Evolutionary conservation across 1,140 invertebrate genomes (phyloP).

Genomic region (Drosophila mojavensis): DNA sequence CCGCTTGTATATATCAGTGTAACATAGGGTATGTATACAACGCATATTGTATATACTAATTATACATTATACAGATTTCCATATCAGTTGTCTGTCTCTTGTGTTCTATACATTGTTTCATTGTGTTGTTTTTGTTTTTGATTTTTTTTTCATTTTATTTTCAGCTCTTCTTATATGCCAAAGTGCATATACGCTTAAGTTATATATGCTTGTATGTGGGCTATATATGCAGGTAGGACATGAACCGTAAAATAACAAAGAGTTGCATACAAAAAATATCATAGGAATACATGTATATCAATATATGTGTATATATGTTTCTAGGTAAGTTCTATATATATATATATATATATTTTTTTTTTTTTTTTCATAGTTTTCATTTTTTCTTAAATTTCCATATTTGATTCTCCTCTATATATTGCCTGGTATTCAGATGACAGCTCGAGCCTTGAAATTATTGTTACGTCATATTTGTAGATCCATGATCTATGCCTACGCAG

Average conservation of each 20-base stretch:
- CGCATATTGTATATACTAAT: slow-evolving; percentile 64
- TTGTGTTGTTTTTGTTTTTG: slow-evolving; percentile 41
- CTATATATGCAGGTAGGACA: slow-evolving; percentile 48
- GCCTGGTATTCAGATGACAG: slow-evolving; percentile 19
- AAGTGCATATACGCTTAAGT: slow-evolving; percentile 34
- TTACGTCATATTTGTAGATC: slow-evolving; percentile 13
- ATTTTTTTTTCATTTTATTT: slow-evolving; percentile 15
- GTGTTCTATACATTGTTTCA: slow-evolving; percentile 69
- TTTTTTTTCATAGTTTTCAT: not conserved
- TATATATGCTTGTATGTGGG: slow-evolving; percentile 24
- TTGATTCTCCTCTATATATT: slow-evolving; percentile 2
- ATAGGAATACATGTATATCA: slow-evolving; percentile 72
- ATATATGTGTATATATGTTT: slow-evolving; percentile 51
- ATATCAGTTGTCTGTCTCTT: slow-evolving; percentile 52
- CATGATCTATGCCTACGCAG: slow-evolving; percentile 26
- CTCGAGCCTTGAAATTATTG: slow-evolving; percentile 37
- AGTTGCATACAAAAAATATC: slow-evolving; percentile 48
- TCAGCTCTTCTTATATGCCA: slow-evolving; percentile 66
- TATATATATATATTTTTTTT: not conserved
- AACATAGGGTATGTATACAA: slow-evolving; percentile 63
- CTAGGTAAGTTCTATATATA: slow-evolving; percentile 49
- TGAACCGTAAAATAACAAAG: slow-evolving; percentile 40
- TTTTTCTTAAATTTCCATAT: slow-evolving; percentile 4
- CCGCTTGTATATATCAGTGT: slow-evolving; percentile 37
- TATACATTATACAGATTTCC: slow-evolving; percentile 52